Percentiles rank a stretch among this genome's conserved stretches.
Evolutionary conservation across 1,140 invertebrate species (phyloP).

Genomic region (Branchinecta lynchi): DNA sequence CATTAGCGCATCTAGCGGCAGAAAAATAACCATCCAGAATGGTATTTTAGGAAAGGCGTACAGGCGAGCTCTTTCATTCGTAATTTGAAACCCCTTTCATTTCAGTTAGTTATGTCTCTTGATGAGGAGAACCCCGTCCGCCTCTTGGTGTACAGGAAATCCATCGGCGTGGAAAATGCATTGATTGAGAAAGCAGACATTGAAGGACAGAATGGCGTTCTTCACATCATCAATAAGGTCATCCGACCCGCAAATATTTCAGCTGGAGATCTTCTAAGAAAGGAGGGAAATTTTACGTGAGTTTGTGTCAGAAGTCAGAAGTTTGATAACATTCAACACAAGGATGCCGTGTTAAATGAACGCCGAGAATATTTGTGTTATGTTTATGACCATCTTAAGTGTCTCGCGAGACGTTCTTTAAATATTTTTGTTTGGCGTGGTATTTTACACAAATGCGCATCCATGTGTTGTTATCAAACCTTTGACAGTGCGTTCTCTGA

Average conservation of each 20-base stretch:
- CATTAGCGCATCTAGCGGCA: no score
- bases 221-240: conserved; percentile 39
- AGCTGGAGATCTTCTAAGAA: conserved; percentile 32
- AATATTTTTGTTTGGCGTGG: no score
- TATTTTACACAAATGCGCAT: no score
- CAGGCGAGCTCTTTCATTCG: not conserved
- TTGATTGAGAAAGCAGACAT: conserved; percentile 33
- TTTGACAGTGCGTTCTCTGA: no score
- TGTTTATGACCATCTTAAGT: no score
- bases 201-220: conserved; percentile 38
- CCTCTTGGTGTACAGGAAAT: conserved; percentile 33
- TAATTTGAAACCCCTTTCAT: not conserved
- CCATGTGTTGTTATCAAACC: no score
- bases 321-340: no score
- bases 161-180: conserved; percentile 34
- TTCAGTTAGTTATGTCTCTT: conserved; percentile 31
- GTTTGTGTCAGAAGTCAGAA: not conserved
- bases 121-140: conserved; percentile 33
- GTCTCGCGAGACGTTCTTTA: no score
- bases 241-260: conserved; percentile 35
- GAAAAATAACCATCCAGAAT: no score
- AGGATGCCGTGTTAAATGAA: no score
- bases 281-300: conserved; percentile 32
- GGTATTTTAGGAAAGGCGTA: no score
- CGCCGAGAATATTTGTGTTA: no score